Base-by-base conservation (phyloP, 2,113 vertebrate species). In the Aix galericulata region DNA sequence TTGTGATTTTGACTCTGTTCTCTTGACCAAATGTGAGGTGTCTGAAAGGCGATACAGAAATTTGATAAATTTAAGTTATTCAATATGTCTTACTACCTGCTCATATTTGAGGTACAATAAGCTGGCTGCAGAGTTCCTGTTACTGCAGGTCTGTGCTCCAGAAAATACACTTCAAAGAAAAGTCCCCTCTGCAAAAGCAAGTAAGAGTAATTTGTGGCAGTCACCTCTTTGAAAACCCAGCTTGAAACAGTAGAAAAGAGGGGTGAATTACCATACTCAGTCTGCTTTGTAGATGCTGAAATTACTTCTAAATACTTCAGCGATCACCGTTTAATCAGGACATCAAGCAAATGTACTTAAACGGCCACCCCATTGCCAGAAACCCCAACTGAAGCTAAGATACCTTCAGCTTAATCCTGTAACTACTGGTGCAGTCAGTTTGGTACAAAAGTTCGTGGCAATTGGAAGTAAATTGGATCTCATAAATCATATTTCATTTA, bases 341-440 rank as follows among this genome's bases (percentile, higher is more conserved):
- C 93, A 48, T 96, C 88, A 87, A 96, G 96, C 92, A 44, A 93
- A 93, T 89, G 11, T 76, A 46, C 86, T 95, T 95, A 82, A 96
- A 93, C 40, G 50, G 88, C 93, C 92, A 95, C 94, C 93, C 93
- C 86, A 92, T 95, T 96, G 90, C 93, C 94, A 96, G 90, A 94
- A 93, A 95, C 64, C 50, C 88, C 36, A 21, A 94, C 86, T 92
- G 93, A 96, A 95, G 73, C 95, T 96, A 95, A 95, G 64, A 92
- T 93, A 75, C 3, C 82, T 91, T 96, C 94, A 95, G 86, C 92
- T 91, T 96, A 84, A 93, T 72, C 77, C 31, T 88, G 48, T 93
- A 88, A 86, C 95, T 72, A 42, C 93, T 34, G 69, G 77, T 90
- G 86, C 83, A n/a, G 77, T 94, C 71, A 76, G 80, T 87, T 92